These are phyloP conservation scores for Phalacrocorax carbo DNA, from an alignment of 2,113 vertebrate species.

Conservation along the genomic window DNA sequence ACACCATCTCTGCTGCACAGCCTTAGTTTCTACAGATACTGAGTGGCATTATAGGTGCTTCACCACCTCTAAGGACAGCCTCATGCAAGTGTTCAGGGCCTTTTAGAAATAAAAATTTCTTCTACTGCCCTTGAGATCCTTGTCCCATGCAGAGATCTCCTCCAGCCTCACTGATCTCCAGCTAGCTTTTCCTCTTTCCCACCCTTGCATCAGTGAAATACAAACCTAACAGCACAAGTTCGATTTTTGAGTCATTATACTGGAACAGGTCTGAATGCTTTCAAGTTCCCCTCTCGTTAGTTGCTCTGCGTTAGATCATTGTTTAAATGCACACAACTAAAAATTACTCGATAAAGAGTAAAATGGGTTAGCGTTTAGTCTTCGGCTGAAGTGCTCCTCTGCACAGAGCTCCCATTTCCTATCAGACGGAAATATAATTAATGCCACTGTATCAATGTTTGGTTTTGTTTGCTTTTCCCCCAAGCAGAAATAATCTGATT, in stretches of 20 bases:
- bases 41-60: background rate
- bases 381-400: background rate
- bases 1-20: background rate
- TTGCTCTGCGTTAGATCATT: slow-evolving; percentile 30
- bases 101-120: background rate
- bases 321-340: background rate
- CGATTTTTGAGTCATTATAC: background rate
- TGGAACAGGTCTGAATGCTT: background rate
- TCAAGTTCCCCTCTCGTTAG: background rate
- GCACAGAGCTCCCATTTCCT: background rate
- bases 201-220: background rate
- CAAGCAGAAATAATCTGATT: slow-evolving; percentile 26
- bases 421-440: background rate
- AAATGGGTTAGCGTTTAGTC: background rate
- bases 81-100: background rate
- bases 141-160: background rate
- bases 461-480: slow-evolving; percentile 3
- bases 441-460: background rate
- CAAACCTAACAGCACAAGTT: background rate
- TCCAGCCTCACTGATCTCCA: background rate
- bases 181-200: background rate
- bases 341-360: background rate
- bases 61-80: background rate
- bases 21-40: background rate
- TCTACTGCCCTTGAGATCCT: background rate